phyloP scores from a whole-genome alignment of 2,888 invertebrate genomes.

The Fissipunctia ypsillon region DNA sequence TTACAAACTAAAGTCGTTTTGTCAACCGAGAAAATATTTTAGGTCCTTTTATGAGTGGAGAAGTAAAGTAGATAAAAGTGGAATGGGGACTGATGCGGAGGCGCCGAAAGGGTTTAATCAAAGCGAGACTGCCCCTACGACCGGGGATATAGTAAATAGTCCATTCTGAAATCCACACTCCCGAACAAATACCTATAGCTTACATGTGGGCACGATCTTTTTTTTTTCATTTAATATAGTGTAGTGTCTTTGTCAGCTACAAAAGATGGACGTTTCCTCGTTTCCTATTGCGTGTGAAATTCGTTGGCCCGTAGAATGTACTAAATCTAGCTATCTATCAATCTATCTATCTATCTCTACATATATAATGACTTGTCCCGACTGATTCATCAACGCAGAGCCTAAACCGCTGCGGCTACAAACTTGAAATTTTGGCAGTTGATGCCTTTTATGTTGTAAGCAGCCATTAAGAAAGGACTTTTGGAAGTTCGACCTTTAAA shows the following conservation, averaged over 20 bases:
- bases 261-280: neutral
- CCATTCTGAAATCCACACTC: slow-evolving; percentile 67
- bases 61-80: slow-evolving; percentile 80
- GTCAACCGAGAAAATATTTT: slow-evolving; percentile 75
- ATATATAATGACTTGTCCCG: too few species aligned
- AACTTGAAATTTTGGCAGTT: too few species aligned
- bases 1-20: slow-evolving; percentile 61
- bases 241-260: slow-evolving; percentile 20
- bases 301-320: neutral
- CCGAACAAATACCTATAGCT: slow-evolving; percentile 52
- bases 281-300: neutral
- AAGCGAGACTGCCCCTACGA: slow-evolving; percentile 79
- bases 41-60: slow-evolving; percentile 77
- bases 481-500: too few species aligned
- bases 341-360: too few species aligned
- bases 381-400: too few species aligned
- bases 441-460: too few species aligned
- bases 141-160: slow-evolving; percentile 80
- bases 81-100: slow-evolving; percentile 76
- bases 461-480: too few species aligned
- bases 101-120: slow-evolving; percentile 85
- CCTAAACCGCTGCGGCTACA: too few species aligned
- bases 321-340: too few species aligned
- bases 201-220: slow-evolving; percentile 40
- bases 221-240: slow-evolving; percentile 46